These are phyloP conservation scores for Chauna torquata DNA, from an alignment of 2,113 vertebrate species.

Conservation along the genomic window DNA sequence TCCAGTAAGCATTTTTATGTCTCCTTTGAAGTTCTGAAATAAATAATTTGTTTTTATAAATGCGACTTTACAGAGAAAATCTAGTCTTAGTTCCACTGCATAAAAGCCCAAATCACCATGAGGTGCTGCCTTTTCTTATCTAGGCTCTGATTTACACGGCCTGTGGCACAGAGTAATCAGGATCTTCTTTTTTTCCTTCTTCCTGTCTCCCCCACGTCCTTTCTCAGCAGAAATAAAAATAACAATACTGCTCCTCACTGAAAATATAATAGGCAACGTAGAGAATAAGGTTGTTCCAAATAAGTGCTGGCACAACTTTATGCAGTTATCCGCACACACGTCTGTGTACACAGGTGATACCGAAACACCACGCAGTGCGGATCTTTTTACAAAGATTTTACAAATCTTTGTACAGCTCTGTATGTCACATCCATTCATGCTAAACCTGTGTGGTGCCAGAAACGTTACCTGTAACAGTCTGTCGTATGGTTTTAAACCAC, in stretches of 20 bases:
- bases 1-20: background rate
- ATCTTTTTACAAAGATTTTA: too few species aligned
- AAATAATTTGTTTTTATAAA: background rate
- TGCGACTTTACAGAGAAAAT: background rate
- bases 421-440: too few species aligned
- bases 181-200: background rate
- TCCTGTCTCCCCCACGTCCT: background rate
- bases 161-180: background rate
- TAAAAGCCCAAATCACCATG: background rate
- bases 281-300: background rate
- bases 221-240: background rate
- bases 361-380: background rate
- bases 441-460: background rate
- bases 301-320: background rate
- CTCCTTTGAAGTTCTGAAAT: background rate
- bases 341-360: background rate
- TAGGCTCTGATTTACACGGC: background rate
- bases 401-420: background rate
- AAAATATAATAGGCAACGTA: background rate
- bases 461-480: constrained; percentile 89
- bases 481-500: constrained; percentile 90
- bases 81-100: background rate
- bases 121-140: background rate
- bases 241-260: background rate
- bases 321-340: background rate